A percentile compares a stretch with the other conserved stretches of the same genome.
Conservation (phyloP, 2,888 invertebrate species). For the Ditula angustiorana region DNA sequence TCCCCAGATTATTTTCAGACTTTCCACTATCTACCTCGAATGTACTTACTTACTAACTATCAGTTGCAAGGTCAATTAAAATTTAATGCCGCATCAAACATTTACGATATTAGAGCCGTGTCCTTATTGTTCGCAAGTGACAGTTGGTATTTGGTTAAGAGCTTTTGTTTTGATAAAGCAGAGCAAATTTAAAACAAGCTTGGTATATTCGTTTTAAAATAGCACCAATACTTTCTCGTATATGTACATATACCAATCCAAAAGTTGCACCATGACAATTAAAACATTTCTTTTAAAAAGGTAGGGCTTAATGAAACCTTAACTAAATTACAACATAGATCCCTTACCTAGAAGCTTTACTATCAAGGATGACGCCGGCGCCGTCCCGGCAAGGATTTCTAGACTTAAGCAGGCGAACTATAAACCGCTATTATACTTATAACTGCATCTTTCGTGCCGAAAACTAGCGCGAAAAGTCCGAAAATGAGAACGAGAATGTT, state of each 20-base stretch:
- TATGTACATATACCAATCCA: neutral
- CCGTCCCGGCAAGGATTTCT: neutral
- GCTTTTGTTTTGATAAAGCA: neutral
- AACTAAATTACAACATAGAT: slow-evolving; percentile 20
- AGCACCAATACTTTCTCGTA: slow-evolving; percentile 9
- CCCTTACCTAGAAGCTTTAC: slow-evolving; percentile 14
- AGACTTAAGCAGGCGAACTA: slow-evolving; percentile 23
- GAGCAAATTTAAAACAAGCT: neutral
- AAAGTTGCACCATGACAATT: neutral
- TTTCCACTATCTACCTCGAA: neutral
- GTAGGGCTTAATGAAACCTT: neutral
- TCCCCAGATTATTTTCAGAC: slow-evolving; percentile 7
- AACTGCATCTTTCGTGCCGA: slow-evolving; percentile 87
- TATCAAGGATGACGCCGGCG: slow-evolving; percentile 5
- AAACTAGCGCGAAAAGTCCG: slow-evolving; percentile 92
- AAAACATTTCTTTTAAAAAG: neutral
- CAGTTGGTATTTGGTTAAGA: neutral
- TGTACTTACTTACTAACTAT: neutral
- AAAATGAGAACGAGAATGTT: slow-evolving; percentile 90
- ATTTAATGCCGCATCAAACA: too few species aligned
- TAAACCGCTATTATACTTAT: slow-evolving; percentile 57
- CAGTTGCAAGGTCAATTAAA: neutral
- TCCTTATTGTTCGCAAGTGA: neutral
- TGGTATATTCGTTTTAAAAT: slow-evolving; percentile 3
- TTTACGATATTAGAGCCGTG: neutral